Base-by-base conservation (phyloP, 2,113 vertebrate species). In the Hemichromis elongatus region DNA sequence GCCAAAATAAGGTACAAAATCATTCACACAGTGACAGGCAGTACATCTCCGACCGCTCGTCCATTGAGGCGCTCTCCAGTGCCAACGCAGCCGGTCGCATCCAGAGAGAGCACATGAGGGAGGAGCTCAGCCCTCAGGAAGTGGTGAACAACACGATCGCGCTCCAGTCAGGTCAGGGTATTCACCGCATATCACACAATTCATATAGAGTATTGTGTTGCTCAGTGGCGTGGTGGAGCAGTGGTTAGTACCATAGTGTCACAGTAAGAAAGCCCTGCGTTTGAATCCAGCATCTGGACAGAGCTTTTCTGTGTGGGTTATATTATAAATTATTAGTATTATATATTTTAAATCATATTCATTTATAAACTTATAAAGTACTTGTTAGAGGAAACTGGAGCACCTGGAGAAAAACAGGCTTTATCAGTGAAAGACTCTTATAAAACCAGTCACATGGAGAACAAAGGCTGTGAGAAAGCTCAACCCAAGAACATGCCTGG, bases 111-210 rank as follows among this genome's bases (percentile, higher is more conserved):
- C 91, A 88, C 21, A 59, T 96, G 54, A 95, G 95, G 6, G 97
- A 97, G 87, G 95, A 97, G 70, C 87, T 95, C 16, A 97, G 94
- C 54, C 95, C 95, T n/a, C 93, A 90, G 61, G 97, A 97, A 94
- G 96, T 96, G 59, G 91, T 94, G 77, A 96, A 98, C 94, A 97
- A 96, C 90, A 95, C 33, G 9, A 83, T 93, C 24, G 97, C 96
- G 21, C 95, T 98, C 90, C 96, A 97, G 94, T 96, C 97, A 91
- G 97, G 97, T 98, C 81, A 92, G 90, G 12, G n/a, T 40, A 52
- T 6, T 7, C 0, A 54, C 40, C 6, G 7, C 0, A 19, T 0
- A 42, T 24, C 24, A 14, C 47, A 47, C 12, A 52, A 3, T 4
- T 24, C 45, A 59, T 9, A 13, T 45, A 8, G 26, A 50, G 28